Evolutionary conservation across 2,113 vertebrate genomes (phyloP), one percentile per base, ranked within the genome.

Genomic region (Colinus virginianus): DNA sequence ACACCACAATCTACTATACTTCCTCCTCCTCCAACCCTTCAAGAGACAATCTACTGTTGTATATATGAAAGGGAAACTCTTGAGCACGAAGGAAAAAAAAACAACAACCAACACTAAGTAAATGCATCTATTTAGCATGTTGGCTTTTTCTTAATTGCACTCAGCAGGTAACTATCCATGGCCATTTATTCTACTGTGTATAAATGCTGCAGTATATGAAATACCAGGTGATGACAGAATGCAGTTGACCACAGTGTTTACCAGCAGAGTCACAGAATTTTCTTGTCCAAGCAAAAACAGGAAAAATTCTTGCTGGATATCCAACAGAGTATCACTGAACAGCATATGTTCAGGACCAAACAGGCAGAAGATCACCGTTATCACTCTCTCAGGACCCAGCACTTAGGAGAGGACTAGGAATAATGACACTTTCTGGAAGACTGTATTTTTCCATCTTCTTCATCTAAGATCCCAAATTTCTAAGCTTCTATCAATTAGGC

Each of bases 391-490:
- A 26, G n/a, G 69, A 84, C 36, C 58, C 23, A 63, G n/a, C 48
- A 71, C 55, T 69, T 58, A 16, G 16, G 32, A 70, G 12, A 34
- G 42, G 17, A 71, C 45, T 74, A 42, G 20, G n/a, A 81, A 42
- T 26, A 62, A 36, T 15, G 15, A 42, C n/a, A 61, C 23, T 7
- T 64, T 71, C 48, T 4, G 4, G 67, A 76, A 8, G n/a, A 78
- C 59, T 0, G 0, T 10, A n/a, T 36, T 69, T 51, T 38, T 69
- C 49, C 19, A 16, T 32, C 3, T 3, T 48, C 71, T 0, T 0
- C 34, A 45, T 55, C 28, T 23, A 49, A 34, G 43, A 63, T 9
- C 21, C 8, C 36, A 34, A 19, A 53, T 61, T 80, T 77, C 75
- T 51, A 28, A 53, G 40, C 30, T 48, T 51, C 4, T 51, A 56